phyloP scores from a whole-genome alignment of 2,113 vertebrate species.

The Sciurus niger region DNA sequence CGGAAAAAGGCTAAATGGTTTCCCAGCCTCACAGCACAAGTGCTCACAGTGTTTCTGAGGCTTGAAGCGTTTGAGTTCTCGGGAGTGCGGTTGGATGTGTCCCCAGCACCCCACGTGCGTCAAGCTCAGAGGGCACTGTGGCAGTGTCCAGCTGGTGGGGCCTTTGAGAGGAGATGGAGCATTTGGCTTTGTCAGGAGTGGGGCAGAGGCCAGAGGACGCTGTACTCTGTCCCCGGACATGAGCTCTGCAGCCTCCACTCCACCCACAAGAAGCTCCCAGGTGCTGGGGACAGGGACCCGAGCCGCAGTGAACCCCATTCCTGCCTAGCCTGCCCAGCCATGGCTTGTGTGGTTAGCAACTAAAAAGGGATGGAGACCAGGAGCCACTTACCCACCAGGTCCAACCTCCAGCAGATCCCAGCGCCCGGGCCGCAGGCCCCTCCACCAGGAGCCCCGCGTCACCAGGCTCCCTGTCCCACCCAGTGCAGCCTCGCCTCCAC shows the following conservation, averaged over 20 bases:
- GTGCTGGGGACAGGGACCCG: background rate
- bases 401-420: too few relatives aligned
- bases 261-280: background rate
- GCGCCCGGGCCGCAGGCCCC: background rate
- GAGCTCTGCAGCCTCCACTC: background rate
- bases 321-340: accelerated
- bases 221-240: too few relatives aligned
- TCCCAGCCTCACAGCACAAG: accelerated
- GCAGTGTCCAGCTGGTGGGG: background rate
- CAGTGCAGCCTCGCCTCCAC: too few relatives aligned
- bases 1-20: background rate
- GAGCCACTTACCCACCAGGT: accelerated
- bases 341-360: background rate
- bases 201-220: background rate
- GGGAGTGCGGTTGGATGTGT: too few relatives aligned
- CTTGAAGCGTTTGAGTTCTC: too few relatives aligned
- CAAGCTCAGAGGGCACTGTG: background rate
- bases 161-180: background rate
- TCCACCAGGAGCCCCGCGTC: too few relatives aligned
- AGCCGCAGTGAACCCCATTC: background rate
- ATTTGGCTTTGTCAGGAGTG: background rate
- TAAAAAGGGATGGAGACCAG: too few relatives aligned
- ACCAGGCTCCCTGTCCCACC: too few relatives aligned
- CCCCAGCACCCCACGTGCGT: accelerated
- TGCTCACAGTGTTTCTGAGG: accelerated